phyloP scores from a whole-genome alignment of 2,888 invertebrate genomes.

The Tanypteryx hageni region DNA sequence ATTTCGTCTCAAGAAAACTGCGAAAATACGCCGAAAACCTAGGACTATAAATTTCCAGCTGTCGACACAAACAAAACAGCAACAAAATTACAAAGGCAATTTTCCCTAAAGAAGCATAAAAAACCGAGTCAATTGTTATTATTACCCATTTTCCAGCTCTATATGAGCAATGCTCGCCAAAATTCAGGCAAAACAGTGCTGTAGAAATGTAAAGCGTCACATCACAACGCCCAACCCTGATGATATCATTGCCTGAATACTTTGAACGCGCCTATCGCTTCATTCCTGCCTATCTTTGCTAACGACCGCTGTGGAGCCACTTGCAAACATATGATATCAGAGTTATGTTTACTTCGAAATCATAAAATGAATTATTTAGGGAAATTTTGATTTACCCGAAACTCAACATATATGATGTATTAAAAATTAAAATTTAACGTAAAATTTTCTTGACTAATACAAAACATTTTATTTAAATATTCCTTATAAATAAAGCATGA shows the following conservation, averaged over 20 bases:
- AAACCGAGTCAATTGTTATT: neutral
- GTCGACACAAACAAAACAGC: conserved; percentile 49
- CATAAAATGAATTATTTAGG: neutral
- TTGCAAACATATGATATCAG: conserved; percentile 55
- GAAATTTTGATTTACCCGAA: too few relatives aligned
- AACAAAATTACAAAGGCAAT: conserved; percentile 7
- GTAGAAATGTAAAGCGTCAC: conserved; percentile 54
- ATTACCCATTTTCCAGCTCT: conserved; percentile 53
- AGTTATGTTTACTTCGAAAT: neutral
- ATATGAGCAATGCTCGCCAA: neutral
- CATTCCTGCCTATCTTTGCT: conserved; percentile 38
- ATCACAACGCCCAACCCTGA: conserved; percentile 65
- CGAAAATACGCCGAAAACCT: neutral
- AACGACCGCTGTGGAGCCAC: conserved; percentile 54
- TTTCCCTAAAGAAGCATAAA: neutral
- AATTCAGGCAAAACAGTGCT: conserved; percentile 5
- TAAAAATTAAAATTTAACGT: too few relatives aligned
- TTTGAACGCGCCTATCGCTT: conserved; percentile 46
- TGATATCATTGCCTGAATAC: conserved; percentile 65
- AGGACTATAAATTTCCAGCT: neutral
- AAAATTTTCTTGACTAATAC: too few relatives aligned
- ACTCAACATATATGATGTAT: too few relatives aligned
- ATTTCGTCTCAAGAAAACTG: neutral
- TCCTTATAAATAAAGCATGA: too few relatives aligned
- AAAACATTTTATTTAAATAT: too few relatives aligned